phyloP scores from a whole-genome alignment of 2,113 vertebrate species.

The Chaenocephalus aceratus region DNA sequence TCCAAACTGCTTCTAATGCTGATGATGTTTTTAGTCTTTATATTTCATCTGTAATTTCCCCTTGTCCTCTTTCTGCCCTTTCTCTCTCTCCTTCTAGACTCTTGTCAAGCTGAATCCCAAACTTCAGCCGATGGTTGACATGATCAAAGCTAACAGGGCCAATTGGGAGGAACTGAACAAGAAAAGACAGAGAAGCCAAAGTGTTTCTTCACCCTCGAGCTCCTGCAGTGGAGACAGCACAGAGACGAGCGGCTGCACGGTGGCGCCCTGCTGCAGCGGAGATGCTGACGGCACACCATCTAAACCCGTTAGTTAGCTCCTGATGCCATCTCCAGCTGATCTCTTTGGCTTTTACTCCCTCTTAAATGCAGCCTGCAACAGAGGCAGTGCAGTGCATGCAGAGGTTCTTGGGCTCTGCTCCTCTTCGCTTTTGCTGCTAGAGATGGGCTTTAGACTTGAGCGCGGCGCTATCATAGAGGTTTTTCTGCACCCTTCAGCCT shows the following conservation, averaged over 20 bases:
- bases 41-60: neutral
- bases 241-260: conserved; percentile 51
- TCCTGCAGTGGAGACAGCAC: conserved; percentile 54
- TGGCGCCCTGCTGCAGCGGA: conserved; percentile 59
- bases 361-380: conserved; percentile 68
- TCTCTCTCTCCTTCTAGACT: conserved; percentile 78
- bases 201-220: conserved; percentile 50
- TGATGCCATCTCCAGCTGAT: conserved; percentile 18
- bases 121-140: conserved; percentile 96
- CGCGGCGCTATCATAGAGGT: conserved; percentile 51
- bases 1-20: neutral
- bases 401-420: conserved; percentile 80
- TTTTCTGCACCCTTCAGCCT: conserved; percentile 60
- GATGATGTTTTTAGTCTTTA: conserved; percentile 45
- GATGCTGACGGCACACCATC: conserved; percentile 38
- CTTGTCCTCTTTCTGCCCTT: conserved; percentile 3
- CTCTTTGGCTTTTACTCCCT: conserved; percentile 49
- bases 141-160: conserved; percentile 89
- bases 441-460: conserved; percentile 71
- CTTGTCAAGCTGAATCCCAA: conserved; percentile 94
- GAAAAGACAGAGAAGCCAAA: conserved; percentile 84
- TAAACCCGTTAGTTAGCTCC: conserved; percentile 77
- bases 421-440: conserved; percentile 74
- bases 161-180: conserved; percentile 95
- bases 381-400: conserved; percentile 76